These are phyloP conservation scores for Eupithecia subumbrata DNA, from an alignment of 2,888 invertebrate genomes.

Conservation along the genomic window DNA sequence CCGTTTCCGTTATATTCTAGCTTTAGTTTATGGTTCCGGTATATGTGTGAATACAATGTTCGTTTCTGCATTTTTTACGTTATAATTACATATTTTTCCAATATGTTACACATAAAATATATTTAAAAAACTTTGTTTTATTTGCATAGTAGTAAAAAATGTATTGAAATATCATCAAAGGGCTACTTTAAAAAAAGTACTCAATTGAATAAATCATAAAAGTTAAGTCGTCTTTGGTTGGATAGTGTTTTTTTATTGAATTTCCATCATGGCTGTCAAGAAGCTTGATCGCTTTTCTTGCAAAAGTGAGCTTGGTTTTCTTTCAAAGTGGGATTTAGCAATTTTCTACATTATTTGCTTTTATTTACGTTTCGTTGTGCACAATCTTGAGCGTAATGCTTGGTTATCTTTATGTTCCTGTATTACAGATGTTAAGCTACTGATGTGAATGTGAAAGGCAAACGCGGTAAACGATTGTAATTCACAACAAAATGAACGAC, in stretches of 20 bases:
- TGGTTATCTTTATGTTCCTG: constrained; percentile 47
- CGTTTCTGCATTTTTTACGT: neutral
- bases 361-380: constrained; percentile 67
- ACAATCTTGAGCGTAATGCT: constrained; percentile 47
- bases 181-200: neutral
- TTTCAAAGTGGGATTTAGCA: constrained; percentile 66
- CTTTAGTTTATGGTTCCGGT: constrained; percentile 18
- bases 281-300: constrained; percentile 80
- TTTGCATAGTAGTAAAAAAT: neutral
- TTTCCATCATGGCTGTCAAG: constrained; percentile 69
- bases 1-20: neutral
- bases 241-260: constrained; percentile 54
- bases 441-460: constrained; percentile 47
- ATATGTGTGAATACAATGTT: neutral
- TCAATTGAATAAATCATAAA: constrained; percentile 39
- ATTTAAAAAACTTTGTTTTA: neutral
- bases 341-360: constrained; percentile 64
- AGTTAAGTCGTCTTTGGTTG: constrained; percentile 40
- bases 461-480: constrained; percentile 43
- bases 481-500: constrained; percentile 78
- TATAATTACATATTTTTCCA: neutral
- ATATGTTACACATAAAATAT: neutral
- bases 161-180: neutral
- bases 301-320: constrained; percentile 80
- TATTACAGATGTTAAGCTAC: constrained; percentile 46